These are phyloP conservation scores for Ageneiosus marmoratus DNA, from an alignment of 2,113 vertebrate species.

Conservation along the genomic window DNA sequence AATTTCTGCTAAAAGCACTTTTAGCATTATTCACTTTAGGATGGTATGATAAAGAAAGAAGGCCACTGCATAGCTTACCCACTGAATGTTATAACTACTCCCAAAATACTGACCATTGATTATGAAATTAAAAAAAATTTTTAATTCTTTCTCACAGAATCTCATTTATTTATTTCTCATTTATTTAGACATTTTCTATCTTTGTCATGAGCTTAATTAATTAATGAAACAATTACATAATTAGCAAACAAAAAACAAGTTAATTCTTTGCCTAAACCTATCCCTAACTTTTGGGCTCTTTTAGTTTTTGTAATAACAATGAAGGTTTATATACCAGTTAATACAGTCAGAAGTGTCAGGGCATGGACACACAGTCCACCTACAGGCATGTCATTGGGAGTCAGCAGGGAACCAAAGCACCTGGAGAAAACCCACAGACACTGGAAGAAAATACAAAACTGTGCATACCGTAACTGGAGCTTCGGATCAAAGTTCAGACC, in stretches of 20 bases:
- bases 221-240: too few species aligned
- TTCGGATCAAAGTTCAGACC: not conserved
- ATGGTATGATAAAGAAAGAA: not conserved
- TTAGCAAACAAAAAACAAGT: too few species aligned
- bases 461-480: not conserved
- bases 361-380: not conserved
- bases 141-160: too few species aligned
- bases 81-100: not conserved
- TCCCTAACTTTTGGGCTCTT: too few species aligned
- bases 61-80: not conserved
- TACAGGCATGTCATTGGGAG: not conserved
- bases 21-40: not conserved
- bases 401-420: not conserved
- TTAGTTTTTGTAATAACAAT: too few species aligned
- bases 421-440: not conserved
- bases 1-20: not conserved
- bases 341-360: too few species aligned
- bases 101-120: not conserved
- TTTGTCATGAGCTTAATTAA: too few species aligned
- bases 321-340: too few species aligned
- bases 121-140: not conserved
- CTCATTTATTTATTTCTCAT: too few species aligned
- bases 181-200: too few species aligned
- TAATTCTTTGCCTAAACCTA: too few species aligned
- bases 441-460: not conserved